phyloP scores from a whole-genome alignment of 2,888 invertebrate genomes.

The Mactromeris polynyma region DNA sequence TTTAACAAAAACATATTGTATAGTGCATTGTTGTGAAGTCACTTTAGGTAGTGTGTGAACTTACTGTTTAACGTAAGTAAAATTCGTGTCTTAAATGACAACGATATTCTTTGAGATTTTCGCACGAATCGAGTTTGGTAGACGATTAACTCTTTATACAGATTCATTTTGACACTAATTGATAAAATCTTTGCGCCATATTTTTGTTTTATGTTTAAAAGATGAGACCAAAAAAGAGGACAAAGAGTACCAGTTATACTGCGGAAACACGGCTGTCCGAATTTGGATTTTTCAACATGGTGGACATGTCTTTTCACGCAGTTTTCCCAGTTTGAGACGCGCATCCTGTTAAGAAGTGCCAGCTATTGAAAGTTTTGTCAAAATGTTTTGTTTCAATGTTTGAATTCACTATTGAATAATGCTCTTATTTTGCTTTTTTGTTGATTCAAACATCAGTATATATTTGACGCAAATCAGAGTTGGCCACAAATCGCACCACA shows the following conservation, averaged over 20 bases:
- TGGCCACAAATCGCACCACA: no score
- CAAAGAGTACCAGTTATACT: not conserved
- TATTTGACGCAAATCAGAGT: no score
- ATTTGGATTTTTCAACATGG: not conserved
- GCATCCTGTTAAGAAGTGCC: not conserved
- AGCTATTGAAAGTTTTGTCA: not conserved
- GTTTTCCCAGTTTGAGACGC: not conserved
- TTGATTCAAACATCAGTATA: not conserved
- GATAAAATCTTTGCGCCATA: not conserved
- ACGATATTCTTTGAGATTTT: not conserved
- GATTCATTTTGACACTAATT: slow-evolving; percentile 20
- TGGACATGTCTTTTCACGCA: slow-evolving; percentile 10
- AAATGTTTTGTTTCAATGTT: not conserved
- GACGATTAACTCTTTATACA: not conserved
- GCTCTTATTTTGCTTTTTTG: not conserved
- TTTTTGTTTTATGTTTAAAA: slow-evolving; percentile 12
- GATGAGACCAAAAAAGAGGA: not conserved
- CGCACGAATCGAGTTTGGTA: not conserved
- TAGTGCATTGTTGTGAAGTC: not conserved
- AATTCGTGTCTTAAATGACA: not conserved
- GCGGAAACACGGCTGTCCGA: slow-evolving; percentile 9
- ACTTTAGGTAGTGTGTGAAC: not conserved
- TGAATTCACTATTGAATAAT: slow-evolving; percentile 6
- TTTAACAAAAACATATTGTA: not conserved
- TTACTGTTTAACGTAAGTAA: not conserved